phyloP scores from a whole-genome alignment of 2,113 vertebrate genomes.

The Perca flavescens region DNA sequence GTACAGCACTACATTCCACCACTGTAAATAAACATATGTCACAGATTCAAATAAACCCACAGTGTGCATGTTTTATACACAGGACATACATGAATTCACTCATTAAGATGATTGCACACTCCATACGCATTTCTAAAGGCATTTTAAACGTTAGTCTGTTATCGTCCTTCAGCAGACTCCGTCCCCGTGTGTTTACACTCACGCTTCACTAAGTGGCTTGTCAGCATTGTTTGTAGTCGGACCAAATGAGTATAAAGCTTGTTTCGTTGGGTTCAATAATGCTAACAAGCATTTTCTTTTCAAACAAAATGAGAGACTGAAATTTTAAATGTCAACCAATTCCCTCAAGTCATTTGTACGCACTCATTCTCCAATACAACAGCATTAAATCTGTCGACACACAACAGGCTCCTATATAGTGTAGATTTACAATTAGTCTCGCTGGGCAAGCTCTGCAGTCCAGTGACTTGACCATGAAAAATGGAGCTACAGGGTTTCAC shows the following conservation, averaged over 20 bases:
- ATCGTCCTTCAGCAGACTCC: constrained; percentile 65
- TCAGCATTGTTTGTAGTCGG: constrained; percentile 57
- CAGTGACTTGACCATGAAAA: constrained; percentile 27
- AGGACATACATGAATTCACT: not conserved
- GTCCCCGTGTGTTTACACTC: constrained; percentile 17
- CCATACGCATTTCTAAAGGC: constrained; percentile 18
- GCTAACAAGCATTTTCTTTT: constrained; percentile 46
- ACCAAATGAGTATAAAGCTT: constrained; percentile 57
- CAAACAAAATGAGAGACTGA: constrained; percentile 26
- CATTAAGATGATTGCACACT: constrained; percentile 10
- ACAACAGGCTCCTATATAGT: constrained; percentile 26
- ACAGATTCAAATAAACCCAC: constrained; percentile 17
- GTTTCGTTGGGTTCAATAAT: constrained; percentile 37
- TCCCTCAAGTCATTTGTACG: constrained; percentile 51
- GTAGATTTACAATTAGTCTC: constrained; percentile 15
- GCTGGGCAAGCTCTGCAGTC: constrained; percentile 27
- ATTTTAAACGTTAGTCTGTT: constrained; percentile 26
- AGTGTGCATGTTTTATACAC: not conserved
- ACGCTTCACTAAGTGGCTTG: constrained; percentile 55
- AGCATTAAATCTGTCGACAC: constrained; percentile 21
- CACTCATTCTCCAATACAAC: constrained; percentile 20
- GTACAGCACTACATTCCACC: no score
- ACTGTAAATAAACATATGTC: no score
- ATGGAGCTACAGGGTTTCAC: constrained; percentile 35
- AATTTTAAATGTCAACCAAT: constrained; percentile 66